phyloP scores from a whole-genome alignment of 2,797 vertebrate genomes.

The Nasua narica region DNA sequence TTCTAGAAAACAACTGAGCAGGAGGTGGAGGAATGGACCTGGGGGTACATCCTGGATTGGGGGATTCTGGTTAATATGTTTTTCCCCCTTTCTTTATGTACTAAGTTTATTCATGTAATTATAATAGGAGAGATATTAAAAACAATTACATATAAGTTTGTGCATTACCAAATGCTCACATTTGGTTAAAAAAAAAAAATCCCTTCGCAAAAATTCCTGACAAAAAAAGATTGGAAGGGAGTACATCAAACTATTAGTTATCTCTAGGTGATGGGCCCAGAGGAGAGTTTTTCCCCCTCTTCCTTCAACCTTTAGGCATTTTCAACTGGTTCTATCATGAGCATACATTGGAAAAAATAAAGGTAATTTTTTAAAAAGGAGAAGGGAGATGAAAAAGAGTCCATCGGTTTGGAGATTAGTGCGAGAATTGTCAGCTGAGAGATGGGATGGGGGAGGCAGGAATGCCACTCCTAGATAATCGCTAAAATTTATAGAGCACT shows the following conservation, averaged over 20 bases:
- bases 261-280: neutral
- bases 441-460: neutral
- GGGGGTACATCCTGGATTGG: neutral
- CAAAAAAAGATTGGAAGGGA: neutral
- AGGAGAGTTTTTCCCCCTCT: neutral
- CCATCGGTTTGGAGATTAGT: neutral
- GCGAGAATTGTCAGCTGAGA: neutral
- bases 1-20: neutral
- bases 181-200: neutral
- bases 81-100: neutral
- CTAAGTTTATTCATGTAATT: neutral
- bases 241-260: neutral
- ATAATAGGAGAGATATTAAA: neutral
- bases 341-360: neutral
- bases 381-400: neutral
- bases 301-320: neutral
- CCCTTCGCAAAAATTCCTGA: neutral
- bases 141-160: neutral
- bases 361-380: neutral
- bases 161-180: neutral
- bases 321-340: neutral
- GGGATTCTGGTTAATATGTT: neutral
- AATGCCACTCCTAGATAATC: neutral
- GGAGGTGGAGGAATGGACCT: neutral
- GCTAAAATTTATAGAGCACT: neutral